These are phyloP conservation scores for Hypotaenidia philippensis DNA, from an alignment of 2,797 vertebrate species.

Conservation along the genomic window DNA sequence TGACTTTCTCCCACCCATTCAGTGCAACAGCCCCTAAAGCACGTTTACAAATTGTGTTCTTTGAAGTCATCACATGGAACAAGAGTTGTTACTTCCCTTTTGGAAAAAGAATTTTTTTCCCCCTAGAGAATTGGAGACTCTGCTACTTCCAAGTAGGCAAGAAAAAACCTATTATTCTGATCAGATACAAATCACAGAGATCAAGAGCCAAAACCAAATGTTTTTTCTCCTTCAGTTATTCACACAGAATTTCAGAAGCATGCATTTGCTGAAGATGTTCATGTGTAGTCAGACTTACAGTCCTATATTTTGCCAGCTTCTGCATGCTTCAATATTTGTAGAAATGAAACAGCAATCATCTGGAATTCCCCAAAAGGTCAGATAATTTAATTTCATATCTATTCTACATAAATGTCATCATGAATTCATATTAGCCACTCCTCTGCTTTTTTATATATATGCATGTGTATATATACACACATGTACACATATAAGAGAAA, in stretches of 20 bases:
- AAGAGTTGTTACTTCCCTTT: neutral
- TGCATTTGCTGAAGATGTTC: rapidly evolving
- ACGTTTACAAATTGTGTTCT: neutral
- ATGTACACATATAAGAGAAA: neutral
- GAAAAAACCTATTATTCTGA: neutral
- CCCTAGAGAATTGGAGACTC: neutral
- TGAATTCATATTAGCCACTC: neutral
- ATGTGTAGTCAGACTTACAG: neutral
- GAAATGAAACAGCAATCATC: neutral
- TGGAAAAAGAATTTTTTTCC: neutral
- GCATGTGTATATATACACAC: no score
- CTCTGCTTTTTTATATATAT: neutral
- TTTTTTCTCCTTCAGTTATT: neutral
- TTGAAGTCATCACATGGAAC: neutral
- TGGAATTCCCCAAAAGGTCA: neutral
- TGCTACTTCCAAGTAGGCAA: neutral
- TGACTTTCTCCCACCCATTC: neutral
- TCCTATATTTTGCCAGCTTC: neutral
- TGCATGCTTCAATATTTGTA: neutral
- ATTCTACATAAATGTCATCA: neutral
- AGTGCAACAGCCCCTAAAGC: neutral
- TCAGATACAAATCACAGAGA: neutral
- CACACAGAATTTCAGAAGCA: neutral
- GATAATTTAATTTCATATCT: neutral
- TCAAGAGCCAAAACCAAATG: rapidly evolving